Percentiles rank a stretch among this genome's conserved stretches.
phyloP scores from a whole-genome alignment of 1,140 invertebrate genomes.

The Pachyrhynchus sulphureomaculatus region DNA sequence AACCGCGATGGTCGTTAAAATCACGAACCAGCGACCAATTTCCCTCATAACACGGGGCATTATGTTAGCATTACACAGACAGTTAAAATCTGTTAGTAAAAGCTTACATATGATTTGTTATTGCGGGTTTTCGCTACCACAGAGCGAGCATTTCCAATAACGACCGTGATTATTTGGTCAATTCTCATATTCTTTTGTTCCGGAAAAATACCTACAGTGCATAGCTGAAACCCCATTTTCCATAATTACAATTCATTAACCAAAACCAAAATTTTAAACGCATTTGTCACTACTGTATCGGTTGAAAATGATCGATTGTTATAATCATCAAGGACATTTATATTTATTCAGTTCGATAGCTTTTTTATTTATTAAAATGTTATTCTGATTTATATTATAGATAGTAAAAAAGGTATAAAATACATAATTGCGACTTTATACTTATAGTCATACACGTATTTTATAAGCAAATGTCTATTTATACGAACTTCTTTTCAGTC shows the following conservation, averaged over 20 bases:
- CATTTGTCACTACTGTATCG: too few species aligned
- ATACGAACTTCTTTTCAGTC: too few species aligned
- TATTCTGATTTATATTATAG: too few species aligned
- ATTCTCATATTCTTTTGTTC: conserved; percentile 34
- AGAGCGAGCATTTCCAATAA: conserved; percentile 38
- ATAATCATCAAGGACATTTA: too few species aligned
- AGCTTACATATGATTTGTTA: conserved; percentile 51
- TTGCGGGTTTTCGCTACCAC: conserved; percentile 48
- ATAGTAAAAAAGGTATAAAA: too few species aligned
- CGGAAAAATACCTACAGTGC: conserved; percentile 25
- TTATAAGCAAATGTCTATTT: too few species aligned
- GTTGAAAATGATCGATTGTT: too few species aligned
- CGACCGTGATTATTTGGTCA: conserved; percentile 33
- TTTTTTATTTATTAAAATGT: too few species aligned
- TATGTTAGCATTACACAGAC: conserved; percentile 51
- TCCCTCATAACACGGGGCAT: conserved; percentile 49
- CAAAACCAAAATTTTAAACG: conserved; percentile 11
- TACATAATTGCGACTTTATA: too few species aligned
- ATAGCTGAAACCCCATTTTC: conserved; percentile 7
- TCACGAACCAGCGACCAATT: conserved; percentile 46
- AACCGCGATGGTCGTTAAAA: conserved; percentile 46
- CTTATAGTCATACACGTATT: too few species aligned
- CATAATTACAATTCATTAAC: conserved; percentile 14
- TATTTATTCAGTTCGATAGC: too few species aligned
- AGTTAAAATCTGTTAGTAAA: conserved; percentile 52